Conservation (phyloP, 37 sponge, comb jelly and placozoan species). For the Diacarnus erythraeanus region DNA sequence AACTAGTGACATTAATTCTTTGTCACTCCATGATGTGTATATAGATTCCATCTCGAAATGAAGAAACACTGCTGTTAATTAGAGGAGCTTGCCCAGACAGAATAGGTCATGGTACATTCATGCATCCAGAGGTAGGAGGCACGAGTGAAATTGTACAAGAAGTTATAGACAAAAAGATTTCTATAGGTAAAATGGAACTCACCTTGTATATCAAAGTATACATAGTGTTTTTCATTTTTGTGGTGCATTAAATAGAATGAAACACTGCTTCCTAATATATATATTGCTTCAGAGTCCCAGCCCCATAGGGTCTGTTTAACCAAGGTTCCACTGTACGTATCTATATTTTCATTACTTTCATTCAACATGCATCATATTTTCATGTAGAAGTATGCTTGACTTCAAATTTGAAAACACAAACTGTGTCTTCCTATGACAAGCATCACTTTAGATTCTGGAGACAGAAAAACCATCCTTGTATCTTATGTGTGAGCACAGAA, state of each 20-base stretch:
- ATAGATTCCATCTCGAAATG: conserved; percentile 31
- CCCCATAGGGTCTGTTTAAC: too few relatives aligned
- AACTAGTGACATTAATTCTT: background rate
- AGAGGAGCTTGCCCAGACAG: conserved; percentile 48
- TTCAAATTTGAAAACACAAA: conserved; percentile 77
- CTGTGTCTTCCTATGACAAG: conserved; percentile 56
- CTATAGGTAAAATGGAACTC: conserved; percentile 50
- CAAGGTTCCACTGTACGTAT: too few relatives aligned
- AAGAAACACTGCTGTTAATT: conserved; percentile 51
- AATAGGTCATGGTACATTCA: conserved; percentile 81
- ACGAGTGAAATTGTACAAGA: conserved; percentile 32
- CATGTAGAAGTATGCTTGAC: conserved; percentile 86
- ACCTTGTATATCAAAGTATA: too few relatives aligned
- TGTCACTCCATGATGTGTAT: background rate
- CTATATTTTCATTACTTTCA: too few relatives aligned
- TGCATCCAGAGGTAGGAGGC: conserved; percentile 60
- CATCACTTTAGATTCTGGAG: conserved; percentile 77
- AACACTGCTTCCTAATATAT: too few relatives aligned
- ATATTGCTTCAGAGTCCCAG: too few relatives aligned
- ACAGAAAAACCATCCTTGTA: conserved; percentile 39
- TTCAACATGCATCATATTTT: too few relatives aligned
- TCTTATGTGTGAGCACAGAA: conserved; percentile 65
- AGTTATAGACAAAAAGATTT: conserved; percentile 52
- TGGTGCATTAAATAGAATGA: too few relatives aligned
- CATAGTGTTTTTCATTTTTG: too few relatives aligned